A percentile compares a stretch with the other conserved stretches of the same genome.
Evolutionary conservation across 2,113 vertebrate genomes (phyloP).

Genomic region (Stomatorhinus ivindoensis): DNA sequence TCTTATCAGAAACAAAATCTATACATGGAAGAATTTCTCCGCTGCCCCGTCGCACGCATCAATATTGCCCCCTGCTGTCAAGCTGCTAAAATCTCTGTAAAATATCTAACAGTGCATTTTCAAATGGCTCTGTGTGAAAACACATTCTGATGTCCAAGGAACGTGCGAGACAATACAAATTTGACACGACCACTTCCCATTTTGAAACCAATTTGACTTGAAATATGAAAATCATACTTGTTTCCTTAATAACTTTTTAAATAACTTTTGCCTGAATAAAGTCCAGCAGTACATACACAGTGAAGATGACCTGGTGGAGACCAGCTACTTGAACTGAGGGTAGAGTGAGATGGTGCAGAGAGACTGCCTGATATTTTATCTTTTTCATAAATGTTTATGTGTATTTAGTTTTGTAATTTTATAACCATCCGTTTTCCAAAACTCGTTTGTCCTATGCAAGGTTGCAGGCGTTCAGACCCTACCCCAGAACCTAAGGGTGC

Average conservation of each 20-base stretch:
- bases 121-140: not conserved
- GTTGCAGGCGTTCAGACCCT: not conserved
- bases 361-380: not conserved
- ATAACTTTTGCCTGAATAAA: not conserved
- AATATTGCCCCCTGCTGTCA: conserved; percentile 23
- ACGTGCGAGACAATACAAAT: not conserved
- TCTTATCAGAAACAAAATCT: not conserved
- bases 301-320: not conserved
- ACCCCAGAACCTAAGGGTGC: not conserved
- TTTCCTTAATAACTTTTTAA: not conserved
- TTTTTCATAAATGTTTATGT: not conserved
- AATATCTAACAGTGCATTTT: not conserved
- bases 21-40: not conserved
- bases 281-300: not conserved
- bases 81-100: not conserved
- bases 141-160: not conserved
- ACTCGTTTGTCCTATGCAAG: not conserved
- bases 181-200: not conserved
- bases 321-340: not conserved
- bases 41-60: not conserved
- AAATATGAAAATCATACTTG: not conserved
- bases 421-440: not conserved
- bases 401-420: not conserved
- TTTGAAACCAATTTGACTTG: not conserved
- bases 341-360: not conserved